These are phyloP conservation scores for Adineta ricciae DNA, from an alignment of 2,888 invertebrate genomes.

Conservation along the genomic window DNA sequence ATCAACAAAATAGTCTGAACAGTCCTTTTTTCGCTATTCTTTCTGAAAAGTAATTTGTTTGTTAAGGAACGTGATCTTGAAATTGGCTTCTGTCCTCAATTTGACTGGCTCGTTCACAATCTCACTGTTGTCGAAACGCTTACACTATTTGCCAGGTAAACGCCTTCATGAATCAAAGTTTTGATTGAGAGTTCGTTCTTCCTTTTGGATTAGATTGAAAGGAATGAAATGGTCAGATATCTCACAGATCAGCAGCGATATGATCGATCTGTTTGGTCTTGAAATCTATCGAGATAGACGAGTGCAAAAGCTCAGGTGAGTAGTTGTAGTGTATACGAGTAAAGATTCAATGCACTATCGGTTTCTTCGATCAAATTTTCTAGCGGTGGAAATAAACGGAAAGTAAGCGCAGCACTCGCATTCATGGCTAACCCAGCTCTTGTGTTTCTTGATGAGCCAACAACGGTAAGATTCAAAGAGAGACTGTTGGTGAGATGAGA, in stretches of 20 bases:
- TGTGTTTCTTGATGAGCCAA: conserved; percentile 51
- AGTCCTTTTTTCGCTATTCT: neutral
- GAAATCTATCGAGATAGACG: conserved; percentile 40
- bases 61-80: conserved; percentile 35
- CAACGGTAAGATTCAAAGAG: conserved; percentile 37
- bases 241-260: conserved; percentile 40
- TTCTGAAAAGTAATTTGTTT: too few species aligned
- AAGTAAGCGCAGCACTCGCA: conserved; percentile 50
- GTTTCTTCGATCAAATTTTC: too few species aligned
- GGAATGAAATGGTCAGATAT: conserved; percentile 41
- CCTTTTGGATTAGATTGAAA: conserved; percentile 39
- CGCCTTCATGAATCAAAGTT: too few species aligned
- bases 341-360: too few species aligned
- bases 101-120: conserved; percentile 48
- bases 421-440: conserved; percentile 49
- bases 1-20: conserved; percentile 22
- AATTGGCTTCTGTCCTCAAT: conserved; percentile 53
- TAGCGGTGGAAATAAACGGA: conserved; percentile 51
- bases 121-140: conserved; percentile 49
- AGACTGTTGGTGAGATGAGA: neutral
- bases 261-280: conserved; percentile 42
- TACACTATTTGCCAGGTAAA: conserved; percentile 41
- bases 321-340: too few species aligned
- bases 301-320: conserved; percentile 32
- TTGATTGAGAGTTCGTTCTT: neutral